Conservation (phyloP, 2,113 vertebrate genomes). For the Gobio gobio region DNA sequence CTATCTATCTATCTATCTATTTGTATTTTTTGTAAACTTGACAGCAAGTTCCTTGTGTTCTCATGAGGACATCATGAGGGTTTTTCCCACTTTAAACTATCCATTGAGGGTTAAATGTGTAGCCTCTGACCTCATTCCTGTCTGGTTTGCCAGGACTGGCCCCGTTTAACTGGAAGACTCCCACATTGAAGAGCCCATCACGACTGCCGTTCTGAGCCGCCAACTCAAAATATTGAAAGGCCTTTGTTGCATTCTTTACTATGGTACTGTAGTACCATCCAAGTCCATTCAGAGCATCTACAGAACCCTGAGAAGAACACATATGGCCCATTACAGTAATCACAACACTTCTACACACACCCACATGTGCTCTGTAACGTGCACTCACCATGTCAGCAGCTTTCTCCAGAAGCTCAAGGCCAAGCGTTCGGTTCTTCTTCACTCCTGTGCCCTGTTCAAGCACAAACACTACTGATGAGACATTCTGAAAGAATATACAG, state of each 20-base stretch:
- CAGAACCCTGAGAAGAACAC: slow-evolving; percentile 80
- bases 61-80: too few species aligned
- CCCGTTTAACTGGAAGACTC: slow-evolving; percentile 82
- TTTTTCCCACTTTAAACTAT: neutral
- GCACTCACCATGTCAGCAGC: slow-evolving; percentile 81
- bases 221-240: slow-evolving; percentile 82
- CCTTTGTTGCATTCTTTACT: slow-evolving; percentile 78
- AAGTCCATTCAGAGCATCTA: slow-evolving; percentile 87
- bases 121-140: slow-evolving; percentile 82
- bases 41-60: too few species aligned
- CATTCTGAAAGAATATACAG: neutral
- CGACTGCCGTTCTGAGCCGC: slow-evolving; percentile 85
- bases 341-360: neutral
- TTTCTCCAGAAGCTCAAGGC: slow-evolving; percentile 86
- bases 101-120: neutral
- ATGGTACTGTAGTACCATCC: slow-evolving; percentile 91
- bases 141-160: slow-evolving; percentile 71
- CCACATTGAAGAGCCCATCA: slow-evolving; percentile 88
- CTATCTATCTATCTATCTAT: too few species aligned
- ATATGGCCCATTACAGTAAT: slow-evolving; percentile 14
- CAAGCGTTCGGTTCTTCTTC: slow-evolving; percentile 84
- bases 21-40: too few species aligned
- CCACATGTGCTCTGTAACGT: too few species aligned
- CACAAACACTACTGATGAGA: neutral
- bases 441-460: slow-evolving; percentile 85